Evolutionary conservation across 2,797 vertebrate species (phyloP), one percentile per base, ranked within the genome.

Genomic region (Malurus leucopterus): DNA sequence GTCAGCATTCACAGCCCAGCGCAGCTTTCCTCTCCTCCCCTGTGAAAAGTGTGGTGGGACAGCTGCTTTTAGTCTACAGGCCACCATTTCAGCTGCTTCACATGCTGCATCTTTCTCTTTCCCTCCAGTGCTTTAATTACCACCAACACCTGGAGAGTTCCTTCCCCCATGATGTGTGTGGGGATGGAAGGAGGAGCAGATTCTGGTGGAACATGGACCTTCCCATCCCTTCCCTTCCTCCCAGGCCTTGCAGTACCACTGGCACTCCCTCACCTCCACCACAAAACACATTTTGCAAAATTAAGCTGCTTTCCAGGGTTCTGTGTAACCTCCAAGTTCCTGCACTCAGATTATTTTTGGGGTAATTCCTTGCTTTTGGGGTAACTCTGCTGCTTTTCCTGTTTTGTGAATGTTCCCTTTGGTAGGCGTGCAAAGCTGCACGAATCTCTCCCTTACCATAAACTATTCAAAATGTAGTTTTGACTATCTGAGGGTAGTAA

Each of bases 81-180:
- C 47, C 59, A 64, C 5, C 1, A 7, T 11, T 47, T 55, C 32
- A 36, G 11, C 44, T 41, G 14, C 53, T 46, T 46, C 49, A 49
- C 2, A 15, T 4, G 24, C 17, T 54, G 44, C 55, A 43, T 15
- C 9, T 34, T 54, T 32, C 40, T 70, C 47, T 15, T 7, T 3
- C 30, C 29, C 18, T 70, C 30, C 34, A 54, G 34, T 36, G 16
- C 26, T 70, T 82, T 30, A 68, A 21, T 10, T 72, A 30, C 29
- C n/a, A 11, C 23, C 22, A 47, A 36, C 6, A 70, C 14, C 16
- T 62, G 30, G 30, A 73, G 19, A 18, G 30, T 46, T 62, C 29
- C n/a, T 59, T 55, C 55, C 51, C 11, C 26, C n/a, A 15, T 22
- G 51, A 23, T 0, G 0, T 5, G 13, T 4, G 0, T 50, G 53